Conservation (phyloP, 2,113 vertebrate species). For the Melanocharis versteri region DNA sequence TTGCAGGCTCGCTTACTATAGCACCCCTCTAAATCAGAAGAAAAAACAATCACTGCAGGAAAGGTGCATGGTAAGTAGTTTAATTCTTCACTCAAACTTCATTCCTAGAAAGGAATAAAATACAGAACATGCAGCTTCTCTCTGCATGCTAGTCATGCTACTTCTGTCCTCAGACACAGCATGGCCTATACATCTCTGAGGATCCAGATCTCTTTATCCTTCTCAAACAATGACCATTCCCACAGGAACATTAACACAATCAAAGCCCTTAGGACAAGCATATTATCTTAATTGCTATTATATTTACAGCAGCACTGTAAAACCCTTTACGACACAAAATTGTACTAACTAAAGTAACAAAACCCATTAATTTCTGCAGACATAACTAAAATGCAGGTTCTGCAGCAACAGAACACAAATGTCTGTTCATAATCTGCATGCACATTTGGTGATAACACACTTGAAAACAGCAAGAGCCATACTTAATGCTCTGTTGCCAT, state of each 20-base stretch:
- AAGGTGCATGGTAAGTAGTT: background rate
- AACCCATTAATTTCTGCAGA: background rate
- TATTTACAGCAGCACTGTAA: background rate
- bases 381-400: background rate
- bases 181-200: background rate
- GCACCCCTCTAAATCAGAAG: slow-evolving; percentile 81
- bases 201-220: background rate
- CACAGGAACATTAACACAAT: background rate
- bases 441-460: background rate
- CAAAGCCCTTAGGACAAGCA: background rate
- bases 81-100: background rate
- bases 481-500: background rate
- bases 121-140: background rate
- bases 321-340: background rate
- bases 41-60: background rate
- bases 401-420: background rate
- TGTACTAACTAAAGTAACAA: background rate
- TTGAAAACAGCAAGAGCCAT: background rate
- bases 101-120: background rate
- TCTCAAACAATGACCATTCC: background rate
- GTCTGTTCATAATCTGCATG: background rate
- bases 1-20: slow-evolving; percentile 96
- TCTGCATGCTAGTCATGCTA: background rate
- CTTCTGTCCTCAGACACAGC: background rate
- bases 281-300: background rate